Percentiles rank a stretch among this genome's conserved stretches.
These are phyloP conservation scores for Cygnus olor DNA, from an alignment of 2,797 vertebrate species.

Conservation along the genomic window DNA sequence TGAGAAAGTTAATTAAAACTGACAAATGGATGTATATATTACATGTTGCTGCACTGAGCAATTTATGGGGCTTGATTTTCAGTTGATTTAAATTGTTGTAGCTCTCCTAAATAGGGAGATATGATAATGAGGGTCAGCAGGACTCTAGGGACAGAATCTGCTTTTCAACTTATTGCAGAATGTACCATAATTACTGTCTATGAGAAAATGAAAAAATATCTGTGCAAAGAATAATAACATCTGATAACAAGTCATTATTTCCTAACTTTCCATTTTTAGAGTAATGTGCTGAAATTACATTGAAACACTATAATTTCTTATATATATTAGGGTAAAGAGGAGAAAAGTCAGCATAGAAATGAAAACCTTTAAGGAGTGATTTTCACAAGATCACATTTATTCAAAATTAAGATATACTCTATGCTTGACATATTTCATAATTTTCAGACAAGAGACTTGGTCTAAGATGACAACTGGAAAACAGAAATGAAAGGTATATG, in stretches of 20 bases:
- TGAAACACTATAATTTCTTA: background rate
- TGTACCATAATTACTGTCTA: background rate
- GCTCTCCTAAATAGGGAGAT: background rate
- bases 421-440: background rate
- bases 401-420: background rate
- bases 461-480: background rate
- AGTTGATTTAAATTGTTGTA: slow-evolving; percentile 8
- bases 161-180: background rate
- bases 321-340: no score
- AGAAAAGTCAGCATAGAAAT: background rate
- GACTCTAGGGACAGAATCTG: background rate
- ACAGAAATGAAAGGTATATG: background rate
- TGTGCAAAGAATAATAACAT: background rate
- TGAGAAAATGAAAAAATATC: background rate
- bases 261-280: background rate
- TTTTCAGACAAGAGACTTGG: background rate
- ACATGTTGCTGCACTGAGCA: background rate
- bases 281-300: background rate
- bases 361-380: background rate
- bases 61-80: background rate
- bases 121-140: slow-evolving; percentile 28
- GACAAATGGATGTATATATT: background rate
- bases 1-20: slow-evolving; percentile 24
- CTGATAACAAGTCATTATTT: background rate
- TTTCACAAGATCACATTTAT: background rate